Percentiles rank a stretch among this genome's conserved stretches.
Conservation (phyloP, 2,113 vertebrate genomes). For the Channa maculata region DNA sequence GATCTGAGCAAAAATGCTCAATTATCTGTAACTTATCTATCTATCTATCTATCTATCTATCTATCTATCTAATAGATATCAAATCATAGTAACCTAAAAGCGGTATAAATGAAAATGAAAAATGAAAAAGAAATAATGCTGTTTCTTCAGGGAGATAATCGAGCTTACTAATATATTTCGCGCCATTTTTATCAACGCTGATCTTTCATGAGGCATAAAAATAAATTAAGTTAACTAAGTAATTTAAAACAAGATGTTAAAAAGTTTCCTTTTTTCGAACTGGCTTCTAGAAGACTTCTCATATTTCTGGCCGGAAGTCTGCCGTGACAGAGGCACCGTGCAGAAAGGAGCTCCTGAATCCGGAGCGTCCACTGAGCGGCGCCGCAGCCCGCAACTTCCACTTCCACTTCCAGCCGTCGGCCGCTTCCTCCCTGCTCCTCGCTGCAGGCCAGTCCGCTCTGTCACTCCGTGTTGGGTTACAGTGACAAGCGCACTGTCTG, state of each 20-base stretch:
- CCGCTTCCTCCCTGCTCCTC: slow-evolving; percentile 13
- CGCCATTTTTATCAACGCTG: too few relatives aligned
- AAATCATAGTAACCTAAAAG: too few relatives aligned
- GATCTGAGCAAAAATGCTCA: slow-evolving; percentile 9
- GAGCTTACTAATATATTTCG: too few relatives aligned
- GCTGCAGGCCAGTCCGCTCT: slow-evolving; percentile 48
- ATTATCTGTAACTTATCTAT: slow-evolving; percentile 63
- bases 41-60: slow-evolving; percentile 10
- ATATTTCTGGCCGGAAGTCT: slow-evolving; percentile 1
- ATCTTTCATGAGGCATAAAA: too few relatives aligned
- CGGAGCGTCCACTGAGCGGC: slow-evolving; percentile 80
- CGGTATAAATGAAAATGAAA: too few relatives aligned
- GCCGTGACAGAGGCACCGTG: background rate
- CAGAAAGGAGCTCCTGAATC: slow-evolving; percentile 14
- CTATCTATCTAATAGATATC: background rate
- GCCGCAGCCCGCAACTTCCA: slow-evolving; percentile 79
- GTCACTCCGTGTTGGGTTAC: slow-evolving; percentile 83
- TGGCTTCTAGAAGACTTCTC: too few relatives aligned
- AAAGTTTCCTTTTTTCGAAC: too few relatives aligned
- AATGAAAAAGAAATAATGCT: too few relatives aligned
- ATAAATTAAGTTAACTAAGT: too few relatives aligned
- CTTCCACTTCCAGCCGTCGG: slow-evolving; percentile 26
- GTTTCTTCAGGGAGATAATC: too few relatives aligned
- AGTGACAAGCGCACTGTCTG: slow-evolving; percentile 90
- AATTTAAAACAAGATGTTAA: too few relatives aligned